Evolutionary conservation across 2,797 vertebrate species (phyloP).

Genomic region (Sardinella longiceps): DNA sequence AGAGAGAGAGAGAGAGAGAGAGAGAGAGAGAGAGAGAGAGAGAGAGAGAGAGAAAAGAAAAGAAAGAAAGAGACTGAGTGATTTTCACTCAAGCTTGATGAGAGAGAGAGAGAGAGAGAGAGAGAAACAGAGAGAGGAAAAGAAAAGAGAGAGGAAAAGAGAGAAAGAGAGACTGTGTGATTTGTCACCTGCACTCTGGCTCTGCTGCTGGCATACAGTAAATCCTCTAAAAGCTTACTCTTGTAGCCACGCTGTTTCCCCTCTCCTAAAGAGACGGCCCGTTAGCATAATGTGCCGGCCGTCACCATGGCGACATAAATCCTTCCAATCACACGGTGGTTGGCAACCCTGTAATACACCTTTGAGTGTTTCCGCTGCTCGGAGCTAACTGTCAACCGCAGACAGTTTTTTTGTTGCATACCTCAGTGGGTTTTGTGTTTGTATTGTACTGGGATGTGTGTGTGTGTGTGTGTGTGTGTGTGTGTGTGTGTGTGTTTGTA

Average conservation of each 20-base stretch:
- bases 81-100: too few species aligned
- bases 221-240: background rate
- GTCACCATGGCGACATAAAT: constrained; percentile 14
- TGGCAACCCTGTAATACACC: background rate
- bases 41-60: too few species aligned
- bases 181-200: background rate
- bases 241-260: background rate
- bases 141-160: too few species aligned
- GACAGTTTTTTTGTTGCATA: background rate
- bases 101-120: too few species aligned
- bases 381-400: background rate
- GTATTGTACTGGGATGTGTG: background rate
- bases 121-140: too few species aligned
- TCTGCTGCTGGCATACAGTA: background rate
- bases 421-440: background rate
- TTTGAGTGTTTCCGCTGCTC: background rate
- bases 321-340: constrained; percentile 15
- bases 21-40: background rate
- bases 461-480: background rate
- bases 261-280: constrained; percentile 1
- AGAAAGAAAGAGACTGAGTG: too few species aligned
- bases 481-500: too few species aligned
- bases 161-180: background rate
- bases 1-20: background rate
- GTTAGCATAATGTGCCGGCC: constrained; percentile 1